phyloP scores from a whole-genome alignment of 2,888 invertebrate species.

The Spodoptera picta region DNA sequence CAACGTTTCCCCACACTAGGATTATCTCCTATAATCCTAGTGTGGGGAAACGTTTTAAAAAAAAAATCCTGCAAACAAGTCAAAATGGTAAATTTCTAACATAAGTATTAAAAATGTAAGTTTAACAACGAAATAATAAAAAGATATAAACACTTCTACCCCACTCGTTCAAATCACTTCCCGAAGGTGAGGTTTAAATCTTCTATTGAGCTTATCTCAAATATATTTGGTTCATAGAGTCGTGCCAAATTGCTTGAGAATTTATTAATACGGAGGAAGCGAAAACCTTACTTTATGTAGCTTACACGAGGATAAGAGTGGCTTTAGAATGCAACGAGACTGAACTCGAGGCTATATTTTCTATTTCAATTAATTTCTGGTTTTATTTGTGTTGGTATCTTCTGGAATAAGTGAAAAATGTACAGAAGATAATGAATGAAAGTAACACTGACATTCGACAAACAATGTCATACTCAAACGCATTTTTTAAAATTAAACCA shows the following conservation, averaged over 20 bases:
- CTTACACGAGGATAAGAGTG: slow-evolving; percentile 20
- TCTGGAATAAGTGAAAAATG: too few relatives aligned
- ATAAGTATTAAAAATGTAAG: too few relatives aligned
- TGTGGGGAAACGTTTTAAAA: too few relatives aligned
- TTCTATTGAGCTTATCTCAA: slow-evolving; percentile 25
- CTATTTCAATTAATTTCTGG: slow-evolving; percentile 12
- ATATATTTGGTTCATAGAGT: slow-evolving; percentile 41
- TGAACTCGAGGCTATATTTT: slow-evolving; percentile 10
- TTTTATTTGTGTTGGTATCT: too few relatives aligned
- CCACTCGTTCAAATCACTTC: slow-evolving; percentile 24
- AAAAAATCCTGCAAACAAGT: too few relatives aligned
- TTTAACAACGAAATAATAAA: slow-evolving; percentile 8
- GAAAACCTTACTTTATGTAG: slow-evolving; percentile 32
- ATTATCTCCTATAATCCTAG: too few relatives aligned
- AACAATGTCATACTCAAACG: too few relatives aligned
- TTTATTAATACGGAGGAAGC: slow-evolving; percentile 39
- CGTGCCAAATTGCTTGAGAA: slow-evolving; percentile 50
- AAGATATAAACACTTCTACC: slow-evolving; percentile 5
- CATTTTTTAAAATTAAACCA: too few relatives aligned
- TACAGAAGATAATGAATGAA: too few relatives aligned
- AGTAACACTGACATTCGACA: too few relatives aligned
- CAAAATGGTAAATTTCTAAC: too few relatives aligned
- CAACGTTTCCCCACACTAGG: too few relatives aligned
- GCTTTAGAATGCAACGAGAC: slow-evolving; percentile 8
- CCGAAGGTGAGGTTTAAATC: slow-evolving; percentile 18